phyloP scores from a whole-genome alignment of 2,888 invertebrate genomes.

The Euphydryas editha region DNA sequence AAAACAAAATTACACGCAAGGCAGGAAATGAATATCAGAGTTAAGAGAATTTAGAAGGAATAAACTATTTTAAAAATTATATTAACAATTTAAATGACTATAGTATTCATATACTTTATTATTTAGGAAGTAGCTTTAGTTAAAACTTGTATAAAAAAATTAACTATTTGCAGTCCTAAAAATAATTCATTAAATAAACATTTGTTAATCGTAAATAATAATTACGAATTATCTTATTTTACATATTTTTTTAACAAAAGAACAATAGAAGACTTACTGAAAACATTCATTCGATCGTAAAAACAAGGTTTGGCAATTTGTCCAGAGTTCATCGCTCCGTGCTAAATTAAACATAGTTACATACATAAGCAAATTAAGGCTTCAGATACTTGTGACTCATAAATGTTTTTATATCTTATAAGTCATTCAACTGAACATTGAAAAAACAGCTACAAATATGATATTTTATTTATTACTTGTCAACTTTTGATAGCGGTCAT shows the following conservation, averaged over 20 bases:
- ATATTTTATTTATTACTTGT: conserved; percentile 5
- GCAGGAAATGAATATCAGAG: not conserved
- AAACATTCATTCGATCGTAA: not conserved
- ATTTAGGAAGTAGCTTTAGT: not conserved
- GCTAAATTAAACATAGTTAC: conserved; percentile 20
- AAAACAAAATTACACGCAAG: conserved; percentile 5
- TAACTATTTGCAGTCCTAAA: too few relatives aligned
- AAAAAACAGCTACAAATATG: not conserved
- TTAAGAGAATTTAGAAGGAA: not conserved
- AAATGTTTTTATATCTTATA: conserved; percentile 11
- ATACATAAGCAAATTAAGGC: conserved; percentile 29
- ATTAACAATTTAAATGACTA: not conserved
- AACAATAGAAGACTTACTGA: conserved; percentile 24
- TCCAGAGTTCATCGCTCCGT: conserved; percentile 32
- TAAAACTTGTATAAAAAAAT: too few relatives aligned
- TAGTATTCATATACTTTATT: too few relatives aligned
- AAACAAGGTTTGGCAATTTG: conserved; percentile 28
- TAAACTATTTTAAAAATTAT: not conserved
- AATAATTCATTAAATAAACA: not conserved
- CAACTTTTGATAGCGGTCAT: not conserved
- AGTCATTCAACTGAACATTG: conserved; percentile 22
- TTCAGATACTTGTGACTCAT: conserved; percentile 28
- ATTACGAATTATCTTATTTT: not conserved
- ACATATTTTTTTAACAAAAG: conserved; percentile 11
- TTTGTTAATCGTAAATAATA: not conserved